phyloP scores from a whole-genome alignment of 1,140 invertebrate genomes.

The Drosophila kohkoa region DNA sequence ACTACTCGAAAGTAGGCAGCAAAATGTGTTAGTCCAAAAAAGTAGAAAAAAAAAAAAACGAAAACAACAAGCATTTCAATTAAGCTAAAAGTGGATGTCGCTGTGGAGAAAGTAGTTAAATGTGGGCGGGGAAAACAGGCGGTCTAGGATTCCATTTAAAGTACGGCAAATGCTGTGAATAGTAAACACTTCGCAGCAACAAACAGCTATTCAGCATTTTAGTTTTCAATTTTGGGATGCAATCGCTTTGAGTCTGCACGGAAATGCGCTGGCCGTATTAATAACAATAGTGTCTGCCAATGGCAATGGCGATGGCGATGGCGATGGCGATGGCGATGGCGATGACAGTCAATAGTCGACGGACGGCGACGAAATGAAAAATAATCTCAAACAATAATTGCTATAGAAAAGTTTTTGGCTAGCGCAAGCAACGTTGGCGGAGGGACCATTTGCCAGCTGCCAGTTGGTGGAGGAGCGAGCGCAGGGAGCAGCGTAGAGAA shows the following conservation, averaged over 20 bases:
- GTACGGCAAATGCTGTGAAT: conserved; percentile 7
- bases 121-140: neutral
- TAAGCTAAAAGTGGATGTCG: conserved; percentile 56
- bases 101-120: neutral
- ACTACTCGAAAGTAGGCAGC: conserved; percentile 34
- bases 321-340: conserved; percentile 32
- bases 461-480: neutral
- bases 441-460: conserved; percentile 19
- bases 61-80: conserved; percentile 65
- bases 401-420: conserved; percentile 67
- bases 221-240: conserved; percentile 69
- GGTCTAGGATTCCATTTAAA: conserved; percentile 25
- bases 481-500: conserved; percentile 36
- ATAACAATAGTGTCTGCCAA: conserved; percentile 68
- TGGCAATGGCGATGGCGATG: conserved; percentile 34
- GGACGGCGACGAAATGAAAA: conserved; percentile 63
- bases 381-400: conserved; percentile 80
- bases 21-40: conserved; percentile 29
- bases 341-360: conserved; percentile 47
- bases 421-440: neutral
- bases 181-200: conserved; percentile 32
- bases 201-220: too few relatives aligned
- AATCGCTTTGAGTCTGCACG: conserved; percentile 53
- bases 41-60: conserved; percentile 23
- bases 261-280: conserved; percentile 66